Percentiles rank a stretch among this genome's conserved stretches.
These are phyloP conservation scores for Serilophus lunatus DNA, from an alignment of 2,113 vertebrate species.

Conservation along the genomic window DNA sequence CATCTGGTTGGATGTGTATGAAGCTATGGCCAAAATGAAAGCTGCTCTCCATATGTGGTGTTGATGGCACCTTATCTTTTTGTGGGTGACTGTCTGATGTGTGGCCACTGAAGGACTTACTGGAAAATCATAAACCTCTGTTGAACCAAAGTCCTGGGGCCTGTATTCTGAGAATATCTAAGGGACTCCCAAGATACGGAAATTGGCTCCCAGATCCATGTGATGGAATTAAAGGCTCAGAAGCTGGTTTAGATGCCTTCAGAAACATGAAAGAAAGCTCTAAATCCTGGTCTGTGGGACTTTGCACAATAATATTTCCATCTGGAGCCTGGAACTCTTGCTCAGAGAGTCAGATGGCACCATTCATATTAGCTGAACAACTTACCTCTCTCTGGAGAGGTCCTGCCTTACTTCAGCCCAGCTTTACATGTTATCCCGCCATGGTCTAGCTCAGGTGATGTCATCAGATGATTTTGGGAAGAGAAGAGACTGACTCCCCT, in stretches of 20 bases:
- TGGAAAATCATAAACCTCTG: not conserved
- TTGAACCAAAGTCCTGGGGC: not conserved
- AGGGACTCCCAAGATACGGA: not conserved
- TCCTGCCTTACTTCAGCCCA: not conserved
- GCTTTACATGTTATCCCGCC: not conserved
- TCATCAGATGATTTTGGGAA: not conserved
- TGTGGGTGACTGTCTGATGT: not conserved
- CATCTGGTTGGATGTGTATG: rapidly evolving
- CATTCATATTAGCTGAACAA: not conserved
- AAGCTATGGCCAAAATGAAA: not conserved
- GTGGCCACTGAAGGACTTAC: not conserved
- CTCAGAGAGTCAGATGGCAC: not conserved
- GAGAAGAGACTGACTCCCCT: not conserved
- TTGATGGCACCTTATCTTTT: not conserved
- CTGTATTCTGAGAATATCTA: not conserved
- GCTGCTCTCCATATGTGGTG: not conserved
- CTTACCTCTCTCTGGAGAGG: not conserved
- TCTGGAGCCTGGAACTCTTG: not conserved
- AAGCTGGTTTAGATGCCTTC: not conserved
- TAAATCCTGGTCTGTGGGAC: not conserved
- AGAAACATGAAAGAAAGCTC: not conserved
- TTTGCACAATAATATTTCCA: not conserved
- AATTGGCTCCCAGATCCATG: not conserved
- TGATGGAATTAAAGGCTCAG: not conserved
- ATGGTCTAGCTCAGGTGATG: not conserved